Evolutionary conservation across 2,113 vertebrate genomes (phyloP).

Genomic region (Leptocoma aspasia): DNA sequence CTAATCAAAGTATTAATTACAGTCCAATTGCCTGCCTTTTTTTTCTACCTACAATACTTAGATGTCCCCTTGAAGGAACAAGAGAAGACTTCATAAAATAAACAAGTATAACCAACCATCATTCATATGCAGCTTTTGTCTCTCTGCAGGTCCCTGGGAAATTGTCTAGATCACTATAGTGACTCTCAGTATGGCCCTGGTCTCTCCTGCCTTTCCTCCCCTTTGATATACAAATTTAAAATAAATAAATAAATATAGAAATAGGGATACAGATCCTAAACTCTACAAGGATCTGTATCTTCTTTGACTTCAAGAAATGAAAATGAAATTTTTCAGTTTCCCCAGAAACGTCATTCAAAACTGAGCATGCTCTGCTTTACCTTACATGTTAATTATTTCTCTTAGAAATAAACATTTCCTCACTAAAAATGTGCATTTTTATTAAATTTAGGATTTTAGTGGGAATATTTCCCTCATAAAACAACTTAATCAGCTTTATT

Average conservation of each 20-base stretch:
- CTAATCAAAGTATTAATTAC: background rate
- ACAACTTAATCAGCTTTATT: conserved; percentile 41
- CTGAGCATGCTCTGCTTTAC: background rate
- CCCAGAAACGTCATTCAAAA: background rate
- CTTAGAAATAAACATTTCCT: background rate
- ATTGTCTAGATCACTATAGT: background rate
- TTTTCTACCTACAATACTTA: background rate
- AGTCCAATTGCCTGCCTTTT: background rate
- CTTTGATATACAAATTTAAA: background rate
- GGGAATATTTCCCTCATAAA: background rate
- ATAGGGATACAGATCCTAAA: background rate
- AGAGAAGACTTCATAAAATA: background rate
- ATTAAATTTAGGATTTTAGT: background rate
- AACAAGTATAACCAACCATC: background rate
- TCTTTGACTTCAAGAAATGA: background rate
- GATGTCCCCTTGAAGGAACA: background rate
- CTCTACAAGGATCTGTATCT: background rate
- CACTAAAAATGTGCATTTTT: conserved; percentile 5
- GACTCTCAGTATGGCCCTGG: background rate
- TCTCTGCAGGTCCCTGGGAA: background rate
- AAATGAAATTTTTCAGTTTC: background rate
- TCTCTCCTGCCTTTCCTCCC: background rate
- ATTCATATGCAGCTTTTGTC: background rate
- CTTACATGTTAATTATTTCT: background rate
- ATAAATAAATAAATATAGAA: background rate